Percentiles rank a stretch among this genome's conserved stretches.
Evolutionary conservation across 2,888 invertebrate species (phyloP).

Genomic region (Spodoptera exigua): DNA sequence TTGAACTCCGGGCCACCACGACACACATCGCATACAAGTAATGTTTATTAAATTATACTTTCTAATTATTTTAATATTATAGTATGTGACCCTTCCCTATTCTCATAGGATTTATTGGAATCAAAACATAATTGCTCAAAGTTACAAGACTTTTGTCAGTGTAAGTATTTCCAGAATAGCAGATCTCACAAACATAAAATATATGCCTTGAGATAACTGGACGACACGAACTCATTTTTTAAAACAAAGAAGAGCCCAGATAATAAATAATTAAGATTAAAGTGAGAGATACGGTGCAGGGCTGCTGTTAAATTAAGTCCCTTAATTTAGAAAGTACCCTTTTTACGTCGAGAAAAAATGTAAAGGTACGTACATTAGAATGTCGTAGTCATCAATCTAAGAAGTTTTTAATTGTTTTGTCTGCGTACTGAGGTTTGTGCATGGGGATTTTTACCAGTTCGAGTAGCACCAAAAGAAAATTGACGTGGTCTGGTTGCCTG

Average conservation of each 20-base stretch:
- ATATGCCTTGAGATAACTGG: conserved; percentile 19
- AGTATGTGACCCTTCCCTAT: too few relatives aligned
- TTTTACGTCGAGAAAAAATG: conserved; percentile 60
- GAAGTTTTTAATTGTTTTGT: conserved; percentile 77
- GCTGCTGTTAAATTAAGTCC: conserved; percentile 62
- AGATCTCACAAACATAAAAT: conserved; percentile 18
- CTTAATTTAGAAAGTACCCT: conserved; percentile 67
- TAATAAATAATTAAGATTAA: conserved; percentile 57
- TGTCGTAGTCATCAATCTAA: conserved; percentile 79
- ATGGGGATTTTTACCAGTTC: too few relatives aligned
- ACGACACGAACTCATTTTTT: conserved; percentile 11
- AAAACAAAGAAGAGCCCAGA: conserved; percentile 21
- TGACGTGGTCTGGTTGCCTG: too few relatives aligned
- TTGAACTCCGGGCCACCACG: too few relatives aligned
- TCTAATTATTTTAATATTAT: too few relatives aligned
- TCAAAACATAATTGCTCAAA: too few relatives aligned
- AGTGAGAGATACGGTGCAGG: conserved; percentile 49
- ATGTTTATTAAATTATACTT: too few relatives aligned
- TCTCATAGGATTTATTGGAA: too few relatives aligned
- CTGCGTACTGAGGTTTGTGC: conserved; percentile 61
- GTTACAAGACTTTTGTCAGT: too few relatives aligned
- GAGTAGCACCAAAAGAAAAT: too few relatives aligned
- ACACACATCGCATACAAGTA: too few relatives aligned
- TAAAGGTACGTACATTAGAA: conserved; percentile 68
- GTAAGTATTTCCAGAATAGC: too few relatives aligned